Evolutionary conservation across 2,888 invertebrate species (phyloP).

Genomic region (Ormyrus nitidulus): DNA sequence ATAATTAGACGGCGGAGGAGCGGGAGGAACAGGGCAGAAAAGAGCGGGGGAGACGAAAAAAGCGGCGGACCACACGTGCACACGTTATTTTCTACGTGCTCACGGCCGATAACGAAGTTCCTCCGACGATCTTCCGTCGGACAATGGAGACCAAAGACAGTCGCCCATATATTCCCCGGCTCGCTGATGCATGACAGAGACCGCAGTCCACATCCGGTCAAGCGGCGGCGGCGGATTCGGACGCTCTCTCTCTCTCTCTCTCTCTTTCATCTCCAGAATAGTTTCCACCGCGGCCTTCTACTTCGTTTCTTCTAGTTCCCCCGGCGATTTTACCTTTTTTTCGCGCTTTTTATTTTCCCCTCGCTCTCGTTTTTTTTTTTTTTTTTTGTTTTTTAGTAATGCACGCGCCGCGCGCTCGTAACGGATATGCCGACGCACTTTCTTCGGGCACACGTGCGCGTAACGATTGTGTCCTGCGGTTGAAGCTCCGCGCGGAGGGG

Average conservation of each 20-base stretch:
- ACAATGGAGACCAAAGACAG: conserved; percentile 7
- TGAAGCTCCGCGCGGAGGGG: too few species aligned
- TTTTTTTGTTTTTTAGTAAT: too few species aligned
- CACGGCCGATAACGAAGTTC: conserved; percentile 32
- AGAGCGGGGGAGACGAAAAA: background rate
- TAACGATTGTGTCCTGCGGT: too few species aligned
- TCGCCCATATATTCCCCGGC: conserved; percentile 52
- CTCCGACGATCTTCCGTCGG: conserved; percentile 11
- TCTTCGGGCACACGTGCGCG: too few species aligned
- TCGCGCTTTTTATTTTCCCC: too few species aligned
- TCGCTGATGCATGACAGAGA: conserved; percentile 74
- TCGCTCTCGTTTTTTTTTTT: too few species aligned
- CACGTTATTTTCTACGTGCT: background rate
- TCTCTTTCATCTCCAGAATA: conserved; percentile 30
- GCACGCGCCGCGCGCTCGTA: too few species aligned
- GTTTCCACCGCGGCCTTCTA: background rate
- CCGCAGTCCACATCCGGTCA: conserved; percentile 75
- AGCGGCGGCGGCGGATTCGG: conserved; percentile 60
- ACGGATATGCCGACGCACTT: too few species aligned
- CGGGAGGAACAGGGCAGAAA: background rate
- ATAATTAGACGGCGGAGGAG: too few species aligned
- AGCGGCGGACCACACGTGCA: conserved; percentile 21
- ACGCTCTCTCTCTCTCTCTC: conserved; percentile 60
- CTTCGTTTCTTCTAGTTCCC: conserved; percentile 19
- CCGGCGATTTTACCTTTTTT: too few species aligned